Percentiles rank a stretch among this genome's conserved stretches.
phyloP scores from a whole-genome alignment of 2,888 invertebrate genomes.

The Leptarthrus brevirostris region DNA sequence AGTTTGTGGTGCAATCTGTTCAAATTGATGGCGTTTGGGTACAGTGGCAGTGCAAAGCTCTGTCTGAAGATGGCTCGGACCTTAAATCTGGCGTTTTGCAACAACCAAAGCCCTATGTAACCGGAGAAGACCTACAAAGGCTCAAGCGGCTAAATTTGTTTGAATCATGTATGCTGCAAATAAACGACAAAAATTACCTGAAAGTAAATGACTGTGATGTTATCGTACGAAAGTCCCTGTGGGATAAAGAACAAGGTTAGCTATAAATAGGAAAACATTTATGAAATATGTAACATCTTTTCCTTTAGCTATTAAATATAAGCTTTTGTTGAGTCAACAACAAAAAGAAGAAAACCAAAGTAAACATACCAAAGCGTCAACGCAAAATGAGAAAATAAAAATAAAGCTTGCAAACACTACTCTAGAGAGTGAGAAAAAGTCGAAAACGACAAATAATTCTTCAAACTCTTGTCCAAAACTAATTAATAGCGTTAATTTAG shows the following conservation, averaged over 20 bases:
- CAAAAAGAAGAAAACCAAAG: slow-evolving; percentile 56
- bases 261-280: neutral
- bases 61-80: slow-evolving; percentile 68
- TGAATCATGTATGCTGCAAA: slow-evolving; percentile 87
- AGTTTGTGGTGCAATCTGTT: slow-evolving; percentile 86
- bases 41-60: slow-evolving; percentile 86
- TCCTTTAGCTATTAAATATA: slow-evolving; percentile 58
- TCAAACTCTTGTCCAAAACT: slow-evolving; percentile 43
- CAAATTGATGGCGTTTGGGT: slow-evolving; percentile 84
- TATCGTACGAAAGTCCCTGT: slow-evolving; percentile 80
- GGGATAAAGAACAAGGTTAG: slow-evolving; percentile 77
- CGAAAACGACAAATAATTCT: slow-evolving; percentile 43
- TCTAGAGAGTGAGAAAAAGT: slow-evolving; percentile 43
- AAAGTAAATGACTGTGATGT: slow-evolving; percentile 80
- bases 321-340: slow-evolving; percentile 57
- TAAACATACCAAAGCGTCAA: slow-evolving; percentile 52
- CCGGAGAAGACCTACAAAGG: slow-evolving; percentile 83
- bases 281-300: neutral
- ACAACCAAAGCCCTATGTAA: slow-evolving; percentile 76
- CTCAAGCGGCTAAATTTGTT: slow-evolving; percentile 87
- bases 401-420: slow-evolving; percentile 26
- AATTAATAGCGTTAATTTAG: slow-evolving; percentile 37
- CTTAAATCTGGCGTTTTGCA: slow-evolving; percentile 70
- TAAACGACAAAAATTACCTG: slow-evolving; percentile 89
- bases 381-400: slow-evolving; percentile 41